Percentiles rank a stretch among this genome's conserved stretches.
Evolutionary conservation across 2,113 vertebrate species (phyloP).

Genomic region (Xenopus tropicalis): UCB_Xtro_10.0 CM004448.2:20561001-20561500

Average conservation of each 20-base stretch:
- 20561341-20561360: conserved; percentile 19
- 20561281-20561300: conserved; percentile 2
- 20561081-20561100: not conserved
- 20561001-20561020: too few relatives aligned
- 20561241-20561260: conserved; percentile 5
- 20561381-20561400: conserved; percentile 24
- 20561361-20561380: conserved; percentile 31
- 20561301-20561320: not conserved
- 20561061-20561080: too few relatives aligned
- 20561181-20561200: not conserved
- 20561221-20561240: not conserved
- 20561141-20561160: conserved; percentile 4
- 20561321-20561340: conserved; percentile 25
- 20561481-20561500: not conserved
- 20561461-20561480: not conserved
- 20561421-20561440: not conserved
- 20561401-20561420: conserved; percentile 23
- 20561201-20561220: not conserved
- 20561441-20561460: not conserved
- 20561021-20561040: too few relatives aligned
- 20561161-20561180: not conserved
- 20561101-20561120: not conserved
- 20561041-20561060: too few relatives aligned
- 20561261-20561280: not conserved
- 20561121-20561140: not conserved